Base-by-base conservation (phyloP, 2,888 invertebrate genomes). In the Aromia moschata region DNA sequence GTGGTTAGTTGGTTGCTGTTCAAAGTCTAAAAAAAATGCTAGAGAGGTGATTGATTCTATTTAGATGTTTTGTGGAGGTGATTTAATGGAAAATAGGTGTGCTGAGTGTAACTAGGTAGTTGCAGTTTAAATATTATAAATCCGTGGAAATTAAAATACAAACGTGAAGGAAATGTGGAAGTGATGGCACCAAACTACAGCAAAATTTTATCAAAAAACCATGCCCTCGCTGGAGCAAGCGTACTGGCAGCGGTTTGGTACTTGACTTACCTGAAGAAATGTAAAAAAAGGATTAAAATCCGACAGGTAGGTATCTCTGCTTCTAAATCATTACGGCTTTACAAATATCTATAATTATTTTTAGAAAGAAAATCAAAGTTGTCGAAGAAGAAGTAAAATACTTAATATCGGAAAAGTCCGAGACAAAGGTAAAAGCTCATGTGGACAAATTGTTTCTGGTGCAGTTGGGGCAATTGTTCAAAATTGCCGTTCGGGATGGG, bases 341-440 rank as follows among this genome's bases (percentile, higher is more conserved):
- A n/a, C n/a, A n/a, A n/a, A n/a, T n/a, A n/a, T n/a, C n/a, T n/a
- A n/a, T n/a, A n/a, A n/a, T n/a, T n/a, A n/a, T n/a, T 49, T 58
- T 54, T n/a, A 57, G 74, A 83, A 86, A 76, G 82, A 84, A 77
- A 71, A 75, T 40, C 1, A 81, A 78, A 77, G 30, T 83, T 70
- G 85, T 87, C 1, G 88, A 89, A 71, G 89, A 90, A 70, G 90
- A 90, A 76, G 87, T 92, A 62, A 89, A 91, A 71, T 93, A 92
- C 77, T 86, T 90, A 83, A 92, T 93, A 64, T 87, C 89, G 65
- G 91, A 92, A 72, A 86, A 86, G 71, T 85, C 84, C 62, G 81
- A 81, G 65, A 84, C 82, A 65, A 77, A 82, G 43, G 84, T 86
- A 0, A 91, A 88, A 77, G 92, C 93, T 1, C 90, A 91, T 61